Base-by-base conservation (phyloP, 2,113 vertebrate genomes). In the Neofelis nebulosa region DNA sequence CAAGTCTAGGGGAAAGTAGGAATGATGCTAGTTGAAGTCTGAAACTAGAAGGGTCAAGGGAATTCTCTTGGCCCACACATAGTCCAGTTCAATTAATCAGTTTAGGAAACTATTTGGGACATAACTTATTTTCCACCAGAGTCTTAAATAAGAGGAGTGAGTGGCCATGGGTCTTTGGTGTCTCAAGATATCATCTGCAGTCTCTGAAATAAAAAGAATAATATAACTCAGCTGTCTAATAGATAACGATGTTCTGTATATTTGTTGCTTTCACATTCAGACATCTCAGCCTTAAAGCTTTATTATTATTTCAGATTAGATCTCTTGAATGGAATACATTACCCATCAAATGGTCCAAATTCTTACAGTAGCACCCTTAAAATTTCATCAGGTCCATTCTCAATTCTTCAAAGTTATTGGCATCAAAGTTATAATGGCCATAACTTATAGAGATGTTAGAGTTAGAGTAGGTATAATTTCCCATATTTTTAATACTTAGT, bases 301-400 rank as follows among this genome's bases (percentile, higher is more conserved):
- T 95, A 83, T 66, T 33, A 52, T 45, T 80, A n/a, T 1, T 0
- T 79, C 48, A 94, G 0, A 9, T 66, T 86, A 15, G 3, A 65
- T 76, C 21, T 79, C 48, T 71, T 0, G 48, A 91, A 65, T 52
- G 23, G 0, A 31, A 3, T 97, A 71, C 36, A 99, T 99, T 99
- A 97, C 99, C 98, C 86, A 97, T 98, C 33, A 99, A 95, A 74
- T 98, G 61, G 14, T 99, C 98, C 97, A 98, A 66, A 12, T 94
- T 95, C 93, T 91, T 99, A 92, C 89, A 99, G 50, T 95, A 96
- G 97, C 99, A 99, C 27, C 99, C 99, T 0, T 99, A 99, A 92
- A 99, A 99, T 94, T 99, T 99, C 31, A 99, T 98, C 86, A 99
- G 98, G 95, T 99, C 99, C 96, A 99, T 99, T 0, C 94, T 98